Evolutionary conservation across 1,140 invertebrate species (phyloP).

Genomic region (Chrysopa pallens): DNA sequence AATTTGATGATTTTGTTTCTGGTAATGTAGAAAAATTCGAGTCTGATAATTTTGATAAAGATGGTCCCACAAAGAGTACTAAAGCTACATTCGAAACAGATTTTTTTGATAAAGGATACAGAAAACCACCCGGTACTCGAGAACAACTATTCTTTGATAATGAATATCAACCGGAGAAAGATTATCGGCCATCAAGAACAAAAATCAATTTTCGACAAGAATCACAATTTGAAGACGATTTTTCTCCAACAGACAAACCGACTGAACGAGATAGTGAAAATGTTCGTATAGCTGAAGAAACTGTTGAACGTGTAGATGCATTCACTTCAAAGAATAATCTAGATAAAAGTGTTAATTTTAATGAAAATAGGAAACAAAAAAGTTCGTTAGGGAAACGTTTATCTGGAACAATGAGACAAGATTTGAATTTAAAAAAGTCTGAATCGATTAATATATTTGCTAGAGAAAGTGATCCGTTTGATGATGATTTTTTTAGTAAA

Average conservation of each 20-base stretch:
- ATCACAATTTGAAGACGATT: constrained; percentile 54
- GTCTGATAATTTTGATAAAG: constrained; percentile 34
- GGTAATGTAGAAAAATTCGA: constrained; percentile 21
- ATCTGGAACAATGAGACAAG: constrained; percentile 8
- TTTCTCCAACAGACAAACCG: constrained; percentile 32
- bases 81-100: constrained; percentile 52
- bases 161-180: constrained; percentile 13
- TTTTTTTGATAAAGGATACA: constrained; percentile 21
- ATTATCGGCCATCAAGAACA: constrained; percentile 8
- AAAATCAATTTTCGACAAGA: constrained; percentile 24
- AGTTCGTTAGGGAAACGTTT: constrained; percentile 10
- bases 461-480: constrained; percentile 63
- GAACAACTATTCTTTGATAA: constrained; percentile 13
- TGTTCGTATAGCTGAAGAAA: constrained; percentile 1
- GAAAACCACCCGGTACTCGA: constrained; percentile 6
- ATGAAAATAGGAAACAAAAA: constrained; percentile 10
- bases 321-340: constrained; percentile 1
- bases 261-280: constrained; percentile 1
- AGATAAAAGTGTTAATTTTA: background rate
- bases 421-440: constrained; percentile 42
- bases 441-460: constrained; percentile 77
- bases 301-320: background rate
- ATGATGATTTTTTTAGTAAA: constrained; percentile 59
- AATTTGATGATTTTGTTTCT: background rate
- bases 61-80: constrained; percentile 10